Conservation (phyloP, 2,113 vertebrate genomes). For the Climacteris rufus region DNA sequence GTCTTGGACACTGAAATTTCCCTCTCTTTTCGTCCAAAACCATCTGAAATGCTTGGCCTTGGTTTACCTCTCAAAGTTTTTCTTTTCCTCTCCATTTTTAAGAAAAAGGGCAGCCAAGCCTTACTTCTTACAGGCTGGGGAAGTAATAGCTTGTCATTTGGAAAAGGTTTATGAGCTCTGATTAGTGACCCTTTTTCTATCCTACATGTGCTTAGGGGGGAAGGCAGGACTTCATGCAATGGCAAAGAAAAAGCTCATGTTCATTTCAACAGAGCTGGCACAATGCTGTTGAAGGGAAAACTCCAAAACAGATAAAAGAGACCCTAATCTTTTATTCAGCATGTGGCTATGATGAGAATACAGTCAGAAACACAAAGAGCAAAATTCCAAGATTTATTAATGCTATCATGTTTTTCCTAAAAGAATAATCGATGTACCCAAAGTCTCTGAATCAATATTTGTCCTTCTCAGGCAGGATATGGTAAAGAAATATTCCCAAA, state of each 20-base stretch:
- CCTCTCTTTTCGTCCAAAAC: background rate
- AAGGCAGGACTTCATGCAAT: background rate
- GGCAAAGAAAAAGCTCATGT: background rate
- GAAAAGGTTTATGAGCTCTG: conserved; percentile 18
- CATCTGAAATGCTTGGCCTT: background rate
- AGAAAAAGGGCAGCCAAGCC: conserved; percentile 20
- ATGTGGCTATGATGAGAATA: background rate
- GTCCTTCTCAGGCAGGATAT: background rate
- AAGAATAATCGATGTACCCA: conserved; percentile 19
- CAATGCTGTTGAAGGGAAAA: background rate
- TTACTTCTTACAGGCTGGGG: background rate
- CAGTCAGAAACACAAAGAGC: background rate
- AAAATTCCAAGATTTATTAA: conserved; percentile 41
- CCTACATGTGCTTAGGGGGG: background rate
- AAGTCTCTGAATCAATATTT: conserved; percentile 37
- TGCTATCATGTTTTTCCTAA: conserved; percentile 11
- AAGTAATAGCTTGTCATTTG: conserved; percentile 49
- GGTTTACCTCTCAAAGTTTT: background rate
- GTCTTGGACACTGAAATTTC: background rate
- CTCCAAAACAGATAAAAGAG: background rate
- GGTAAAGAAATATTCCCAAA: conserved; percentile 35
- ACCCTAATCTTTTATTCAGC: background rate
- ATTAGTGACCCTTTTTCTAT: conserved; percentile 14
- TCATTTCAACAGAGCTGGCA: background rate
- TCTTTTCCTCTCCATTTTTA: background rate